Evolutionary conservation across 2,113 vertebrate species (phyloP), one percentile per base, ranked within the genome.

Genomic region (Ophiodon elongatus): DNA sequence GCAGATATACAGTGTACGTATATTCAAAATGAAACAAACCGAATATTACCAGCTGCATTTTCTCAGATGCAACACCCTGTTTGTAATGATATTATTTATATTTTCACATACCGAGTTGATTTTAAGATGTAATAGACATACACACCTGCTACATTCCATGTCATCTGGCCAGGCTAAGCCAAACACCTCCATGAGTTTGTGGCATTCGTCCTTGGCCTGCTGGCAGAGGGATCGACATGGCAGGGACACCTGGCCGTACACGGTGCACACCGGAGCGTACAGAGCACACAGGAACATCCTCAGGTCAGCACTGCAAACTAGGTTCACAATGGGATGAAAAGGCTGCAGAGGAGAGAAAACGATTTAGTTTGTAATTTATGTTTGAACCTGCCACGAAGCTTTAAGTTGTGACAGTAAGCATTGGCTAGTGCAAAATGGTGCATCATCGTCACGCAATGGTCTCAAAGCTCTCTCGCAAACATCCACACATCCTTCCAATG

Each of bases 111-210:
- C 11, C 37, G 11, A 29, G 15, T n/a, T 39, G 29, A 37, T 64
- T 67, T n/a, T 31, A 10, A 52, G 27, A 35, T 63, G 2, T 54
- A 54, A 35, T 14, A 31, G 35, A 59, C 6, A 83, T 17, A 76
- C 69, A 76, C 79, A 99, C 98, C 97, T 97, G 94, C 93, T 96
- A 69, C 98, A 99, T 67, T 98, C 96, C 97, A 99, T 99, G 69
- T 99, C 98, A 82, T 99, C 98, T 2, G 98, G 98, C 98, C 98
- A 99, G 82, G 95, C 77, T 63, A 99, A 93, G 0, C 97, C 98
- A 66, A 99, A 99, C 94, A 99, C 96, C 88, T 99, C 97, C 98
- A 99, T 98, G 85, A 99, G 97, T 64, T 97, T 97, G 62, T 96
- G 95, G 89, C 98, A 99, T 85, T 99, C 97, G 0, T 93, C 96